phyloP scores from a whole-genome alignment of 1,140 invertebrate species.

The Neuroterus valhalla region DNA sequence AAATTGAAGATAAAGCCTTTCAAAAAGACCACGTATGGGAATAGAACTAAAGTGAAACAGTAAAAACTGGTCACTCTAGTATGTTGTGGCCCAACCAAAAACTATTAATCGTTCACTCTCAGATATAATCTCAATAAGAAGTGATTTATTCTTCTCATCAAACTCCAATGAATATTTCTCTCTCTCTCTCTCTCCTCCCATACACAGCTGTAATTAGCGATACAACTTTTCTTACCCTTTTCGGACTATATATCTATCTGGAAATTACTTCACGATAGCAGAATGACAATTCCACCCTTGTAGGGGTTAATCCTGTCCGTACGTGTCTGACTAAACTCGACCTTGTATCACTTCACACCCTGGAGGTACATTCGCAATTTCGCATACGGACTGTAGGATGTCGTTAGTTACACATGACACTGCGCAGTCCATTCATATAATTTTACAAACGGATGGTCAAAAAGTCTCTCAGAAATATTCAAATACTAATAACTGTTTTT shows the following conservation, averaged over 20 bases:
- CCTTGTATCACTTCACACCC: conserved; percentile 54
- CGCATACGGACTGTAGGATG: conserved; percentile 9
- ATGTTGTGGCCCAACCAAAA: no score
- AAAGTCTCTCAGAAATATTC: not conserved
- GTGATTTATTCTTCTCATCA: conserved; percentile 8
- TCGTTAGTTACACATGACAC: conserved; percentile 7
- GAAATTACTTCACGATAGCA: conserved; percentile 33
- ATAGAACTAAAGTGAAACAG: not conserved
- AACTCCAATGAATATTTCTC: not conserved
- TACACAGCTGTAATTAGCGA: conserved; percentile 41
- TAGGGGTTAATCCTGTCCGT: conserved; percentile 49
- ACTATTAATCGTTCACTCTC: no score
- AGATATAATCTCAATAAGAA: no score
- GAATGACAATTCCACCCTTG: conserved; percentile 42
- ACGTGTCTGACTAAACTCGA: conserved; percentile 55
- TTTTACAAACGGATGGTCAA: conserved; percentile 40
- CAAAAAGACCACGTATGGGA: not conserved
- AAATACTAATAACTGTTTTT: not conserved
- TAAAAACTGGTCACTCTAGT: not conserved
- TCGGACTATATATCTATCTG: not conserved
- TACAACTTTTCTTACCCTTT: conserved; percentile 20
- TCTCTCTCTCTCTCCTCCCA: not conserved
- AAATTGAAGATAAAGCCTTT: conserved; percentile 5
- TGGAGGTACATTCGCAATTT: conserved; percentile 25
- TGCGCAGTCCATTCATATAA: conserved; percentile 45